Evolutionary conservation across 2,888 invertebrate genomes (phyloP).

Genomic region (Gastrophysa polygoni): DNA sequence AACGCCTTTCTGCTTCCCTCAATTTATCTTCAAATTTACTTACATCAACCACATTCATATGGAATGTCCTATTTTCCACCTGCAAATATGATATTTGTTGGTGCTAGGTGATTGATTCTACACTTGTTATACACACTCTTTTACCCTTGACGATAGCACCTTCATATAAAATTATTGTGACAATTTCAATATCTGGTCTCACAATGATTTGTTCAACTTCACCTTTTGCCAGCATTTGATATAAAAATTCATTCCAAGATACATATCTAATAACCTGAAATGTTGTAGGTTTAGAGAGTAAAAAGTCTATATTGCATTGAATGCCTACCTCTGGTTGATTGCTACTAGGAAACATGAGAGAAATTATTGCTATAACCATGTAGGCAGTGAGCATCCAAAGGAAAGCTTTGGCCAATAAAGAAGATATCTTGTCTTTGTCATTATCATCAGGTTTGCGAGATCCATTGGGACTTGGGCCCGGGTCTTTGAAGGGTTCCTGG

Average conservation of each 20-base stretch:
- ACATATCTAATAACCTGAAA: constrained; percentile 74
- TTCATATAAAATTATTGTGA: constrained; percentile 82
- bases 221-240: constrained; percentile 92
- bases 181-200: constrained; percentile 82
- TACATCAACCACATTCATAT: constrained; percentile 85
- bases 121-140: constrained; percentile 58
- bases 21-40: constrained; percentile 90
- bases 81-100: constrained; percentile 48
- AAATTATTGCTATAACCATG: constrained; percentile 74
- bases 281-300: not conserved
- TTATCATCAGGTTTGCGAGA: constrained; percentile 61
- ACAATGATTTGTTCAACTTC: constrained; percentile 90
- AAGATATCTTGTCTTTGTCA: constrained; percentile 73
- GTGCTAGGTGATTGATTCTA: not conserved
- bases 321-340: constrained; percentile 72
- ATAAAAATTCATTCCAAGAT: constrained; percentile 96
- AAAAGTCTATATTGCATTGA: not conserved
- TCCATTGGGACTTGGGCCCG: constrained; percentile 27
- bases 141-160: constrained; percentile 87
- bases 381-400: constrained; percentile 81
- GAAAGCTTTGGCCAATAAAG: constrained; percentile 75
- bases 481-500: constrained; percentile 38
- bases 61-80: constrained; percentile 71
- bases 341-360: constrained; percentile 72
- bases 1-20: constrained; percentile 77